These are phyloP conservation scores for Melozone crissalis DNA, from an alignment of 2,113 vertebrate species.

Conservation along the genomic window DNA sequence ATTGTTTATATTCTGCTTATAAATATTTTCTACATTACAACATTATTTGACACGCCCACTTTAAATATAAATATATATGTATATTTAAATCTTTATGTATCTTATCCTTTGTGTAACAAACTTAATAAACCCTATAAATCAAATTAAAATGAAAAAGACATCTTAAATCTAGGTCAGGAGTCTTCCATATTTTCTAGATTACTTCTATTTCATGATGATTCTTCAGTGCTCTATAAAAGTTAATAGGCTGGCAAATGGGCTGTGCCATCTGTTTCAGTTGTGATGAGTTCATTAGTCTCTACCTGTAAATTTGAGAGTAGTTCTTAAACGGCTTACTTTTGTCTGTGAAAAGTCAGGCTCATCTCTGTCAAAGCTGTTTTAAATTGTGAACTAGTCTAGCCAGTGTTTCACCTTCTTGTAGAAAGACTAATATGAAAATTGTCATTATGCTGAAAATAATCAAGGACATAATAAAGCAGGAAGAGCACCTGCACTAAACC, in stretches of 20 bases:
- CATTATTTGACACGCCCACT: background rate
- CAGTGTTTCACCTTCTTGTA: background rate
- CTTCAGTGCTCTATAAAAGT: constrained; percentile 35
- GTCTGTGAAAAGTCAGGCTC: background rate
- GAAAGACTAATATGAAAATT: background rate
- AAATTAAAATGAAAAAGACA: background rate
- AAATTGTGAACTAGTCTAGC: background rate
- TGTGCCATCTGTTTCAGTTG: constrained; percentile 39
- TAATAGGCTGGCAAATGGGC: constrained; percentile 30
- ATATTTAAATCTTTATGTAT: background rate
- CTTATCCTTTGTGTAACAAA: background rate
- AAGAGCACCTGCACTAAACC: background rate
- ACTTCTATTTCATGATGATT: background rate
- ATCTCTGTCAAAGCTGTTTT: background rate
- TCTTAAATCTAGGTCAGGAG: background rate
- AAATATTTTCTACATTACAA: background rate
- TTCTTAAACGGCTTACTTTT: background rate
- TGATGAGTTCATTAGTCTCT: background rate
- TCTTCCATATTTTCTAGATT: background rate
- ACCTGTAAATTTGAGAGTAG: background rate
- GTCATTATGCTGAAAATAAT: background rate
- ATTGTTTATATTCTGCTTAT: background rate
- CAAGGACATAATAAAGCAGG: background rate
- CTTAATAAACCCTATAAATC: background rate
- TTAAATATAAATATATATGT: background rate